Evolutionary conservation across 2,113 vertebrate species (phyloP).

Genomic region (Hipposideros armiger): DNA sequence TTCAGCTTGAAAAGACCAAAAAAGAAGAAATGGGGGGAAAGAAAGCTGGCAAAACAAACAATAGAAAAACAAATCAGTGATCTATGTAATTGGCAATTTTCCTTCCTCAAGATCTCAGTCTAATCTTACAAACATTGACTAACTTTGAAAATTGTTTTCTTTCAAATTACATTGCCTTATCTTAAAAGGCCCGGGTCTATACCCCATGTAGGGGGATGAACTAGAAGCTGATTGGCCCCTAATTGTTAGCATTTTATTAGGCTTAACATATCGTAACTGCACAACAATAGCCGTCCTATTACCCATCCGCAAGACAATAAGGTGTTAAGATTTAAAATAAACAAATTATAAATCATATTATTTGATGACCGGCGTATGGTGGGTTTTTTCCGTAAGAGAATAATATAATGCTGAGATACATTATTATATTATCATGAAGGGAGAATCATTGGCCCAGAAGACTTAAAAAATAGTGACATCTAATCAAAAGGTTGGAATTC

Average conservation of each 20-base stretch:
- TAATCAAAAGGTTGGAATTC: neutral
- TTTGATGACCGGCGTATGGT: neutral
- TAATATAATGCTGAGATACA: conserved; percentile 22
- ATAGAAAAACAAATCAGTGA: neutral
- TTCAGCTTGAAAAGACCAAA: neutral
- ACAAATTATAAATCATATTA: neutral
- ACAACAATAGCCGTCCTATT: neutral
- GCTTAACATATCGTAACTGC: conserved; percentile 36
- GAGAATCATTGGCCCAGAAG: neutral
- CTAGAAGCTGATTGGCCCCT: neutral
- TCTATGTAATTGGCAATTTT: neutral
- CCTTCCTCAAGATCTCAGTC: neutral
- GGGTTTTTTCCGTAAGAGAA: conserved; percentile 6
- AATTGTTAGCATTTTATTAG: conserved; percentile 55
- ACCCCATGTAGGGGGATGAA: neutral
- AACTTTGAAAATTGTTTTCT: conserved; percentile 15
- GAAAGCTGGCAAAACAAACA: neutral
- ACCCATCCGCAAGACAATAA: neutral
- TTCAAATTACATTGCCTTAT: neutral
- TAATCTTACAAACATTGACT: neutral
- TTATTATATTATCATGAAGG: conserved; percentile 27
- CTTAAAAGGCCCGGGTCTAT: neutral
- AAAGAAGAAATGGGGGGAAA: neutral
- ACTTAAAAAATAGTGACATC: neutral
- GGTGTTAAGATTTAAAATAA: conserved; percentile 40